Conservation (phyloP, 2,113 vertebrate genomes). For the Campylorhamphus procurvoides region DNA sequence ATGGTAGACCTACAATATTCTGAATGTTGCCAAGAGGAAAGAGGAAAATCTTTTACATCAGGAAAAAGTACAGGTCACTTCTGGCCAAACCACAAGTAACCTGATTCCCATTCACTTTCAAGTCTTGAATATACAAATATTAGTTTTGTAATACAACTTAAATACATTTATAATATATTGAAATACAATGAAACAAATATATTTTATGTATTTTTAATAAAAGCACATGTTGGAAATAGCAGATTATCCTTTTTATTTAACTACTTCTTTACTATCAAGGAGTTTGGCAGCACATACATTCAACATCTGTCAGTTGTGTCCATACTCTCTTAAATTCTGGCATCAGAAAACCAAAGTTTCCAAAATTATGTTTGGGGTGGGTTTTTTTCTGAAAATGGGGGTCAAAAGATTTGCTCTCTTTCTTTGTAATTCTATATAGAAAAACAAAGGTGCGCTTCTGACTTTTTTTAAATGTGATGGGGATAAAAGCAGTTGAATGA, state of each 20-base stretch:
- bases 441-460: background rate
- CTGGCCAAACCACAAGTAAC: background rate
- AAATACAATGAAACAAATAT: background rate
- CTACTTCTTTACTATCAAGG: background rate
- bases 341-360: background rate
- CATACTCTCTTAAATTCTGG: background rate
- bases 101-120: background rate
- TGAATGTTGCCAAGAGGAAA: background rate
- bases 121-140: background rate
- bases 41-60: background rate
- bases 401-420: background rate
- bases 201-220: background rate
- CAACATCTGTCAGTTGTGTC: background rate
- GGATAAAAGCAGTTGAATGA: background rate
- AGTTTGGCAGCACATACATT: background rate
- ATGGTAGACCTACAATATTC: background rate
- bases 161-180: background rate
- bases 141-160: background rate
- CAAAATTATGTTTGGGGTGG: background rate
- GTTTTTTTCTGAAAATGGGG: background rate
- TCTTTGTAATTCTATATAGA: background rate
- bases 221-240: background rate
- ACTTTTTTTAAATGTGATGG: background rate
- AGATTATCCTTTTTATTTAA: background rate
- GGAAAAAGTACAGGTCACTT: background rate